These are phyloP conservation scores for Leptogaster cylindrica DNA, from an alignment of 2,888 invertebrate genomes.

Conservation along the genomic window DNA sequence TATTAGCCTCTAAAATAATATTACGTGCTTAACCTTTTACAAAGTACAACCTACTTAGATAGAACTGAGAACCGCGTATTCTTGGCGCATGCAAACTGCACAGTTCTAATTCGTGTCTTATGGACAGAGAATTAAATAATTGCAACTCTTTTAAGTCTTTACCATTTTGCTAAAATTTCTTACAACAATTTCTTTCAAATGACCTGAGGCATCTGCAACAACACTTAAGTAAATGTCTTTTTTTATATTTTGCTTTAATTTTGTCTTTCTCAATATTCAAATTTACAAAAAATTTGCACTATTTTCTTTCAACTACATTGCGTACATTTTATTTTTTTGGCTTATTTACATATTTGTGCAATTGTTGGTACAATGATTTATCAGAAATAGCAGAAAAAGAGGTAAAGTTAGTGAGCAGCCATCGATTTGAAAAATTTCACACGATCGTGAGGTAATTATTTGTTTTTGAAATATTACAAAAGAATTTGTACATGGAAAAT, in stretches of 20 bases:
- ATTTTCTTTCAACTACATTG: constrained; percentile 28
- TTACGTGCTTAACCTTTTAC: neutral
- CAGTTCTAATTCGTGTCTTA: constrained; percentile 9
- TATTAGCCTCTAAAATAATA: neutral
- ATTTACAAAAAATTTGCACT: constrained; percentile 29
- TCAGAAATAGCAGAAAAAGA: constrained; percentile 32
- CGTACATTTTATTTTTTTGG: constrained; percentile 35
- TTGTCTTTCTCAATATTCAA: constrained; percentile 16
- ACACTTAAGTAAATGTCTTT: constrained; percentile 38
- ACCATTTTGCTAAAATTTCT: constrained; percentile 3
- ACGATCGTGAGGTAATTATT: constrained; percentile 27
- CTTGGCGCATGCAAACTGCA: constrained; percentile 9
- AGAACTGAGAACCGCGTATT: constrained; percentile 20
- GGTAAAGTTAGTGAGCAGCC: constrained; percentile 35
- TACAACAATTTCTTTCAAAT: constrained; percentile 21
- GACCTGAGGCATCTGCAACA: constrained; percentile 36
- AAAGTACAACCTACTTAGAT: neutral
- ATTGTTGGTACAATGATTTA: constrained; percentile 32
- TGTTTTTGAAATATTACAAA: neutral
- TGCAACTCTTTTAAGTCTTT: constrained; percentile 25
- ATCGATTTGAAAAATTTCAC: constrained; percentile 22
- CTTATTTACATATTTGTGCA: constrained; percentile 34
- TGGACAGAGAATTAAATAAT: constrained; percentile 2
- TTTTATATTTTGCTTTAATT: neutral
- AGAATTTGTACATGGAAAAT: neutral